phyloP scores from a whole-genome alignment of 2,888 invertebrate species.

The Melolontha melolontha region DNA sequence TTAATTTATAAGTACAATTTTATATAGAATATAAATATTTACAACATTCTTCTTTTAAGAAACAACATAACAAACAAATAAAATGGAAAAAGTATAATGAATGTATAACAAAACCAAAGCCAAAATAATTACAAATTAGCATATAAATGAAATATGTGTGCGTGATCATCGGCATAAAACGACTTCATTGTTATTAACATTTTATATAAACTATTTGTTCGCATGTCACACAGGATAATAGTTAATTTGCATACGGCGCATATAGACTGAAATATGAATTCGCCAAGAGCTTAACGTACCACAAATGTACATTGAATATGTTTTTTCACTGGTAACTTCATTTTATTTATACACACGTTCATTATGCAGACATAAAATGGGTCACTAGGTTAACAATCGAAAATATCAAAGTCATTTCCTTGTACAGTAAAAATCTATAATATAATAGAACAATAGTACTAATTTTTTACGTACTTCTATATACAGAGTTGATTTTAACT shows the following conservation, averaged over 20 bases:
- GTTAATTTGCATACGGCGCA: conserved; percentile 40
- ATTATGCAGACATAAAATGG: conserved; percentile 12
- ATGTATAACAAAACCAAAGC: conserved; percentile 14
- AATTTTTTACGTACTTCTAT: too few species aligned
- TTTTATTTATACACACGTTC: conserved; percentile 4
- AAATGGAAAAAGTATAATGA: background rate
- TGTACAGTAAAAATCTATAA: conserved; percentile 15
- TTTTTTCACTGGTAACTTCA: conserved; percentile 4
- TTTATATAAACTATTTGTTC: conserved; percentile 44
- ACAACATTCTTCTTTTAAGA: background rate
- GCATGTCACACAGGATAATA: conserved; percentile 41
- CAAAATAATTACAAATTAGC: conserved; percentile 41
- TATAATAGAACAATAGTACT: conserved; percentile 1
- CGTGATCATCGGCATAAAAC: conserved; percentile 39
- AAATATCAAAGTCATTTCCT: conserved; percentile 38
- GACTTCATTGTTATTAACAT: conserved; percentile 42
- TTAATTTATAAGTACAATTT: too few species aligned
- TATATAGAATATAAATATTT: too few species aligned
- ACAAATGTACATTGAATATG: conserved; percentile 5
- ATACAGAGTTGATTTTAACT: too few species aligned
- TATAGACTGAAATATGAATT: conserved; percentile 3
- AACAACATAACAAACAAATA: conserved; percentile 2
- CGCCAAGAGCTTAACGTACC: conserved; percentile 2
- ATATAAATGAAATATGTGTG: conserved; percentile 45
- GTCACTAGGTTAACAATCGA: conserved; percentile 41